phyloP scores from a whole-genome alignment of 2,797 vertebrate genomes.

The Loris lydekkerianus region DNA sequence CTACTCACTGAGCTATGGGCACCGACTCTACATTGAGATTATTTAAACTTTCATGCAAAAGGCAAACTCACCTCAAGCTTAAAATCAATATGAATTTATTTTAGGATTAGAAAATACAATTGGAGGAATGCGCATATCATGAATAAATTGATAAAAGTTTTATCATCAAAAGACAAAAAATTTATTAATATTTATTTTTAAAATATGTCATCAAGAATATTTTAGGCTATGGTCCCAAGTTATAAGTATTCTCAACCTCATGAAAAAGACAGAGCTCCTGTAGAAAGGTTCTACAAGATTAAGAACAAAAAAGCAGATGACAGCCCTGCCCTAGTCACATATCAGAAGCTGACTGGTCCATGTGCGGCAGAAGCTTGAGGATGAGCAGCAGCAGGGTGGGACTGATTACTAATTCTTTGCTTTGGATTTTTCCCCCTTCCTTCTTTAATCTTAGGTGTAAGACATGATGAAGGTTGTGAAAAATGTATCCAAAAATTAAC shows the following conservation, averaged over 20 bases:
- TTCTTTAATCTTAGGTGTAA: no score
- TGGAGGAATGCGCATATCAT: not conserved
- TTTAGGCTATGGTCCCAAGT: not conserved
- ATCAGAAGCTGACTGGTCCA: no score
- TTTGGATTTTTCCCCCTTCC: no score
- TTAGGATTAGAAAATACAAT: slow-evolving; percentile 23
- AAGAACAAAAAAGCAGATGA: not conserved
- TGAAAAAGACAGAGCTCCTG: not conserved
- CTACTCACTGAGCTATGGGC: no score
- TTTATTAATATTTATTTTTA: not conserved
- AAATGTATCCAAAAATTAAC: no score
- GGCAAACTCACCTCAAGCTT: not conserved
- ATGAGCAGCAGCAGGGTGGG: no score
- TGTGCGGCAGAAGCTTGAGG: no score
- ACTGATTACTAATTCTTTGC: no score
- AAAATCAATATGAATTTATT: slow-evolving; percentile 39
- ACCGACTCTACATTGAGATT: not conserved
- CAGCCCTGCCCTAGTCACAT: no score
- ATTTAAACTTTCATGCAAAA: not conserved
- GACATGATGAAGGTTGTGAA: no score
- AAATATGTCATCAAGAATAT: not conserved
- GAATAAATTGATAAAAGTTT: not conserved
- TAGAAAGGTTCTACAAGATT: not conserved
- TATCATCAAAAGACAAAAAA: not conserved
- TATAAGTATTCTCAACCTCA: not conserved